These are phyloP conservation scores for Darevskia mixta DNA, from an alignment of 2,797 vertebrate species.

Conservation along the genomic window DNA sequence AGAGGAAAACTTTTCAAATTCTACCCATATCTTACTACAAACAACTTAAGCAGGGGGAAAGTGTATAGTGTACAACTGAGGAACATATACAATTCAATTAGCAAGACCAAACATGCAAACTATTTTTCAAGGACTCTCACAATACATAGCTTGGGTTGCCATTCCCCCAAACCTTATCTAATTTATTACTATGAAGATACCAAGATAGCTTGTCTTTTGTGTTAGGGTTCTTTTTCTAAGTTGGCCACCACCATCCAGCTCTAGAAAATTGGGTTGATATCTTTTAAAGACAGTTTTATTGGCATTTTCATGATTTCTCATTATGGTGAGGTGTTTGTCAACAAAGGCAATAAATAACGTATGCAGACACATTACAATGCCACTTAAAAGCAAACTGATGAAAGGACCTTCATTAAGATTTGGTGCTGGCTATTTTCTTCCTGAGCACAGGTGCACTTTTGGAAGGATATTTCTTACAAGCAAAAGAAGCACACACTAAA, in stretches of 20 bases:
- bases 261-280: neutral
- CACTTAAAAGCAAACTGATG: too few relatives aligned
- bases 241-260: neutral
- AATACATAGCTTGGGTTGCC: neutral
- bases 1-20: conserved; percentile 19
- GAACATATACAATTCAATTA: neutral
- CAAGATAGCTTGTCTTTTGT: neutral
- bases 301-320: neutral
- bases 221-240: neutral
- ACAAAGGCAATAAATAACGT: too few relatives aligned
- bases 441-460: neutral
- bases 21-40: conserved; percentile 24
- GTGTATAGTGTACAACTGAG: neutral
- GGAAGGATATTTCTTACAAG: neutral
- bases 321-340: neutral
- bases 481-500: neutral
- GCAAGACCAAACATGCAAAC: neutral
- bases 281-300: neutral
- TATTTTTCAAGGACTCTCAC: neutral
- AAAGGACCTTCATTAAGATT: neutral
- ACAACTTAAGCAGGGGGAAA: neutral
- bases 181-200: neutral
- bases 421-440: neutral
- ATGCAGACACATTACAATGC: too few relatives aligned
- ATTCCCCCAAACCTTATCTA: neutral